These are phyloP conservation scores for Ochotona princeps DNA, from an alignment of 2,113 vertebrate genomes.

Conservation along the genomic window DNA sequence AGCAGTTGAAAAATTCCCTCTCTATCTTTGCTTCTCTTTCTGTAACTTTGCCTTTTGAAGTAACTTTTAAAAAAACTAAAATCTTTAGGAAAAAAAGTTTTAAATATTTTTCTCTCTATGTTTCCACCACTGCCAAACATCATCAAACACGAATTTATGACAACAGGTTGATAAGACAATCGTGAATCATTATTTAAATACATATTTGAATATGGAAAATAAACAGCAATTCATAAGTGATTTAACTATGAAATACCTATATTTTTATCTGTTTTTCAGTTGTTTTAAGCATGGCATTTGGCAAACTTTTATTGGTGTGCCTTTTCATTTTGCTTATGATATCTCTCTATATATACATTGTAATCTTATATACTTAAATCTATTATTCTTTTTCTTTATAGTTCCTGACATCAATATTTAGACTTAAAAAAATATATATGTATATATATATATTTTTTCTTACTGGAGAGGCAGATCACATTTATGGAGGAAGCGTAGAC, in stretches of 20 bases:
- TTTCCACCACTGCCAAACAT: neutral
- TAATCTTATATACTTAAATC: neutral
- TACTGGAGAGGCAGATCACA: too few relatives aligned
- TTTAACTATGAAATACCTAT: neutral
- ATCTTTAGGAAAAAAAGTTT: too few relatives aligned
- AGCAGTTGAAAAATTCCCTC: too few relatives aligned
- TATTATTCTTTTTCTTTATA: conserved; percentile 5
- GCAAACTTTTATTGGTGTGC: neutral
- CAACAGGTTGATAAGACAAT: neutral
- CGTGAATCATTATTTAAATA: neutral
- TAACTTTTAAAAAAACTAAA: too few relatives aligned
- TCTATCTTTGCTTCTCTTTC: too few relatives aligned
- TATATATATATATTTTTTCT: too few relatives aligned
- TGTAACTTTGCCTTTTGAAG: too few relatives aligned
- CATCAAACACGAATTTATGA: neutral
- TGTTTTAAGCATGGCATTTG: neutral
- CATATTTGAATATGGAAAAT: neutral
- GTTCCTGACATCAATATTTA: neutral
- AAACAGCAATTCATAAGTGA: neutral
- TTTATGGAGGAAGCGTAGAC: too few relatives aligned
- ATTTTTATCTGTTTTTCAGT: neutral
- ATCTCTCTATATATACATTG: neutral
- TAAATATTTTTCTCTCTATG: neutral
- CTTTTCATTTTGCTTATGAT: neutral
- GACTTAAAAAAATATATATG: neutral